phyloP scores from a whole-genome alignment of 2,113 vertebrate species.

The Pteropus alecto region DNA sequence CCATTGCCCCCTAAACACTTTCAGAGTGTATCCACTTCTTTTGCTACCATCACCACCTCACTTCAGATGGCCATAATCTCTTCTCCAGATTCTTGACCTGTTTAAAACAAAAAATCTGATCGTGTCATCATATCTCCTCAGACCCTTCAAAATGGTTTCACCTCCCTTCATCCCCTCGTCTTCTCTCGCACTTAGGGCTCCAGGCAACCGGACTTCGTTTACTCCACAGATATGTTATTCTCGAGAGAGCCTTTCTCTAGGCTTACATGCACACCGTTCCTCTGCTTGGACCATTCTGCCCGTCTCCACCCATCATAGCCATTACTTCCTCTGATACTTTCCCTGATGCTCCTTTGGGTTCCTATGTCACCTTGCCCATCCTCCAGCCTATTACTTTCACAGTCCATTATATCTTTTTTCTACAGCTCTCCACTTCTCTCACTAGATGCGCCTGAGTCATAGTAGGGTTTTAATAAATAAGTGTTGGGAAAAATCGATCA shows the following conservation, averaged over 20 bases:
- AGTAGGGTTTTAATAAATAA: neutral
- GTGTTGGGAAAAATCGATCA: neutral
- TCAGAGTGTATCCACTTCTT: neutral
- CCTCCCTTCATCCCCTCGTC: neutral
- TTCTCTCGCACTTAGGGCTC: neutral
- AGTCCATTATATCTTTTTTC: neutral
- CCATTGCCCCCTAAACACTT: neutral
- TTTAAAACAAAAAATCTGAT: neutral
- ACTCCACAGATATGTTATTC: neutral
- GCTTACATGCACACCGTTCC: neutral
- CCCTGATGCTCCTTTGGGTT: neutral
- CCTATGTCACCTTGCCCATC: rapidly evolving
- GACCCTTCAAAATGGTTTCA: neutral
- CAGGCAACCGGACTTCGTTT: neutral
- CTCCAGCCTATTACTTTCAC: neutral
- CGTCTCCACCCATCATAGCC: neutral
- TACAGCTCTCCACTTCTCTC: neutral
- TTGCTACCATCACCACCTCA: neutral
- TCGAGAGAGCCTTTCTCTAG: neutral
- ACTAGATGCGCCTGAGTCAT: neutral
- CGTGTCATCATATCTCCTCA: neutral
- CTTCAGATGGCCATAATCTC: neutral
- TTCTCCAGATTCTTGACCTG: neutral
- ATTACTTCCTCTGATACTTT: neutral
- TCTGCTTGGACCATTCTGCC: no score